Conservation (phyloP, 2,888 invertebrate genomes). For the Aleiodes alternator region DNA sequence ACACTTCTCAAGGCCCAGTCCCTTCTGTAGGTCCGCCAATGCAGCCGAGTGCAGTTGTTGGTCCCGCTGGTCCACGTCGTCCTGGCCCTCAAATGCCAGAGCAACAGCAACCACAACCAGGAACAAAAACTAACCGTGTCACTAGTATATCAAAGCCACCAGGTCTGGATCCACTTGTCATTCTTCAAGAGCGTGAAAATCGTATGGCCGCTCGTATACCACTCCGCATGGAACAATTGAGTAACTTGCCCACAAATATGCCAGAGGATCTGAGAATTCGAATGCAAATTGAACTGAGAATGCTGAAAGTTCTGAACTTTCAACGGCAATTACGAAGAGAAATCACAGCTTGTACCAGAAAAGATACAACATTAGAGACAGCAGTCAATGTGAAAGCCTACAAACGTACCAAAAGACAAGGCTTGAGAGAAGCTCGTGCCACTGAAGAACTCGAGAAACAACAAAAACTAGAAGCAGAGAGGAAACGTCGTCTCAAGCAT, state of each 20-base stretch:
- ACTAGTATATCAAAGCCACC: slow-evolving; percentile 94
- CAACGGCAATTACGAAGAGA: slow-evolving; percentile 94
- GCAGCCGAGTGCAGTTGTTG: slow-evolving; percentile 43
- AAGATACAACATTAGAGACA: slow-evolving; percentile 97
- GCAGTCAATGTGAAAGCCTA: slow-evolving; percentile 98
- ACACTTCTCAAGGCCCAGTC: slow-evolving; percentile 66
- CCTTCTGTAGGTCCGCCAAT: slow-evolving; percentile 19
- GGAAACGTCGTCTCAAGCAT: slow-evolving; percentile 98
- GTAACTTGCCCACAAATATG: slow-evolving; percentile 91
- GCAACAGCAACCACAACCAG: slow-evolving; percentile 50
- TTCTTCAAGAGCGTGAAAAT: slow-evolving; percentile 97
- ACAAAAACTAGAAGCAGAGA: slow-evolving; percentile 98
- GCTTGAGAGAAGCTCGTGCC: slow-evolving; percentile 96
- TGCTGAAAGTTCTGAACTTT: slow-evolving; percentile 95
- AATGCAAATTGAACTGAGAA: slow-evolving; percentile 96
- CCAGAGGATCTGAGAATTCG: slow-evolving; percentile 93
- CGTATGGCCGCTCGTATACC: slow-evolving; percentile 94
- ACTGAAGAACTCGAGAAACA: slow-evolving; percentile 99
- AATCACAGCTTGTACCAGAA: slow-evolving; percentile 89
- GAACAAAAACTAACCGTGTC: slow-evolving; percentile 85
- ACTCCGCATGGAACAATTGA: slow-evolving; percentile 92
- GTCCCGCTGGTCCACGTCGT: slow-evolving; percentile 51
- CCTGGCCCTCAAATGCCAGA: slow-evolving; percentile 48
- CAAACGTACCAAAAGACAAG: slow-evolving; percentile 97
- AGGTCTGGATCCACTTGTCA: slow-evolving; percentile 94